Percentiles rank a stretch among this genome's conserved stretches.
phyloP scores from a whole-genome alignment of 2,888 invertebrate genomes.

The Diloba caeruleocephala region DNA sequence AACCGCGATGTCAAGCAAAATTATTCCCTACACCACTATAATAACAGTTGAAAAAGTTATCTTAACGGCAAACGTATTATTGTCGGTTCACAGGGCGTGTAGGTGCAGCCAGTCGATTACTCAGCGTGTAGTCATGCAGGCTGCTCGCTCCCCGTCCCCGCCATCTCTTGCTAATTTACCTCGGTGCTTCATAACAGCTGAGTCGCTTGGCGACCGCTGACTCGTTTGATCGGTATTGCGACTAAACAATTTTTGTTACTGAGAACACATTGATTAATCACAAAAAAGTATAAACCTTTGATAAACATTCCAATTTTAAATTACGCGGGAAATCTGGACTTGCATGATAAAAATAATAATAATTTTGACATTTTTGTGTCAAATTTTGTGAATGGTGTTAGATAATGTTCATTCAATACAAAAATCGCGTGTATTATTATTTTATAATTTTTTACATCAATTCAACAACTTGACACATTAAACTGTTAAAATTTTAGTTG shows the following conservation, averaged over 20 bases:
- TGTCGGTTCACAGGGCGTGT: constrained; percentile 67
- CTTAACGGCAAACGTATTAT: constrained; percentile 38
- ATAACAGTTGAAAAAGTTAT: constrained; percentile 31
- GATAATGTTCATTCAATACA: constrained; percentile 57
- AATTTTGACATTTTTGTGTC: constrained; percentile 69
- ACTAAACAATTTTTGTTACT: constrained; percentile 38
- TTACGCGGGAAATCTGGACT: constrained; percentile 37
- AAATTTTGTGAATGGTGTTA: constrained; percentile 74
- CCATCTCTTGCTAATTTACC: constrained; percentile 69
- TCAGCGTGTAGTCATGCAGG: constrained; percentile 82
- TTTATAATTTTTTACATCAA: constrained; percentile 44
- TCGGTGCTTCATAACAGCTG: constrained; percentile 66
- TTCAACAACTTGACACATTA: constrained; percentile 32
- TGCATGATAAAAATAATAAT: constrained; percentile 20
- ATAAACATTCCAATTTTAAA: constrained; percentile 39
- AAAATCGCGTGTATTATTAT: constrained; percentile 72
- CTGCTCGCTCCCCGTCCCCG: constrained; percentile 65
- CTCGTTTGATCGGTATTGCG: constrained; percentile 79
- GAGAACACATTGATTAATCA: constrained; percentile 33
- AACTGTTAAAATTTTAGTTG: constrained; percentile 55
- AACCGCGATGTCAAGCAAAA: constrained; percentile 18
- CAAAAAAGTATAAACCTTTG: constrained; percentile 19
- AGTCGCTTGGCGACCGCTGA: constrained; percentile 80
- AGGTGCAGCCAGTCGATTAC: constrained; percentile 80
- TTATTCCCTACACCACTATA: constrained; percentile 20